Base-by-base conservation (phyloP, 2,113 vertebrate genomes). In the Aegithalos caudatus region DNA sequence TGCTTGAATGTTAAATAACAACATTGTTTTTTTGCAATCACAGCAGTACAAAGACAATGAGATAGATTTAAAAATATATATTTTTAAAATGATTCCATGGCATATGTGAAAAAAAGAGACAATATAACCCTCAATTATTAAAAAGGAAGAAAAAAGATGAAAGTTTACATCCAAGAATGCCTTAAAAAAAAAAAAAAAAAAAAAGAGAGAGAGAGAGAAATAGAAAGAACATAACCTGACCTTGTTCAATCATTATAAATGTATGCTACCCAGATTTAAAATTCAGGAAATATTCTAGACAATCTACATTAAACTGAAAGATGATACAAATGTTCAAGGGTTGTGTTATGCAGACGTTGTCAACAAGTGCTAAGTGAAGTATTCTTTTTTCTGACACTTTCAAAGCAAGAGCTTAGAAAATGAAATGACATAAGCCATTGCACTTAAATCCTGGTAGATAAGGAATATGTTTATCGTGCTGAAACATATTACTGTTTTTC, bases 121-220 rank as follows among this genome's bases (percentile, higher is more conserved):
- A 38, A 38, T 31, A 50, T 20, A 66, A 31, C 1, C 3, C 1
- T 38, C 14, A 18, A 24, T 6, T 18, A 8, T 9, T 8, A 10
- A 60, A 12, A 31, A 15, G 16, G 8, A 1, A 50, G 4, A 7
- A 10, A 19, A 45, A 33, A 79, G 3, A 4, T 10, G 24, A 17
- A 31, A 11, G 4, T 62, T 82, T 65, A 17, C 4, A 38, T 29
- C 5, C 3, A 10, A 67, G 7, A 61, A 89, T 7, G 0, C 1
- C 3, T 23, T 28, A 6, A 14, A 3, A 42, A 33, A 12, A 12
- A 31, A 54, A 31, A 28, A 29, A 28, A 50, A 50, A 4, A 53
- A 11, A 16, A 6, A 12, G 11, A 45, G 19, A 45, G 8, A 45
- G 44, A 22, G 5, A 11, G 0, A 31, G 2, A 5, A 1, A 3